Evolutionary conservation across 2,888 invertebrate species (phyloP), one percentile per base, ranked within the genome.

Genomic region (Mesoligia furuncula): DNA sequence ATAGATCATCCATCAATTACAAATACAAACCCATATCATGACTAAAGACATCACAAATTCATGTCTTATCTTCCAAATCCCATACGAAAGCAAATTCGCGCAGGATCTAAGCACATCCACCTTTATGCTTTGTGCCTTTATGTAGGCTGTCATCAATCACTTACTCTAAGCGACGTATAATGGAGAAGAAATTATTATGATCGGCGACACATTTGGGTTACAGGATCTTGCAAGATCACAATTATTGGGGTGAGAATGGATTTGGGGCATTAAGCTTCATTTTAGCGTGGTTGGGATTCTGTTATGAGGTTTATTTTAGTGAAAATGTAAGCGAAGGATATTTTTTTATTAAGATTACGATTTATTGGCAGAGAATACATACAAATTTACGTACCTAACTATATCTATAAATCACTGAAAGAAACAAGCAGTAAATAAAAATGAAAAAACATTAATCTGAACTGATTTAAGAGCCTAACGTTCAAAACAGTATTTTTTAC

Each of bases 101-200:
- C n/a, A 54, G 67, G 70, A 68, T 45, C 62, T n/a, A 27, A 27
- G 59, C 66, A 61, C 36, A 72, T 71, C 64, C 61, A 71, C 82
- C 67, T 86, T 39, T 39, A 27, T 68, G 51, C 27, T 42, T 42
- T 42, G 11, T 42, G 42, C 11, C 42, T 42, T 42, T 42, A 42
- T 42, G 68, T 86, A 59, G 62, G 57, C 69, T 51, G 83, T 71
- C 82, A 82, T 82, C 82, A 82, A 82, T 82, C 82, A 82, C 77
- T 75, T 68, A 61, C 61, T 54, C 15, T 51, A 69, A 69, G 68
- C 70, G 83, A 71, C 59, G 51, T 17, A 76, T 86, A 86, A 83
- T 83, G 83, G 86, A 83, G 70, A 82, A 76, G 83, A 71, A 83
- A 82, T 76, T 24, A 73, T 80, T 75, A 82, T 71, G 77, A 85